Evolutionary conservation across 2,888 invertebrate species (phyloP), one percentile per base, ranked within the genome.

Genomic region (Sinopyrophorus schimmeli): DNA sequence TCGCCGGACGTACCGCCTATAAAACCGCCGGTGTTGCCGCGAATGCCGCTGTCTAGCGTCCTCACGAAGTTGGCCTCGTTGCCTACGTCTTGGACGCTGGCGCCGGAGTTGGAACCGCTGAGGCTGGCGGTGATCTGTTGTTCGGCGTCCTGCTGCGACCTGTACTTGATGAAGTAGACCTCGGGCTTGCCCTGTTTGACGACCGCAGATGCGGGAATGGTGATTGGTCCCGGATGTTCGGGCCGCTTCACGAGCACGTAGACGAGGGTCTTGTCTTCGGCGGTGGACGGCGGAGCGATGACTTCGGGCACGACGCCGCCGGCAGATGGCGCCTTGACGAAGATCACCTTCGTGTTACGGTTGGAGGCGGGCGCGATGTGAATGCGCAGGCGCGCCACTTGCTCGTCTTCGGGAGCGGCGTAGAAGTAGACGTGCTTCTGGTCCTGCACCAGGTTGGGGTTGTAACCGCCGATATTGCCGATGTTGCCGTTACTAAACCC

Each of bases 121-220:
- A 53, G 32, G 23, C 51, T 48, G 4, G 42, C 40, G 11, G 46
- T 40, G 18, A 63, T 53, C 23, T 57, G 47, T 21, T 57, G 53
- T 43, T 61, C 58, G 9, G 63, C 61, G 37, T 62, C 64, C 16
- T 60, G 53, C 47, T 62, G 58, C 10, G 24, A 9, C 76, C 85
- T 87, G 80, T 87, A 87, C 62, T 86, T 84, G 79, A 87, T 90
- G 80, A 90, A 91, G 82, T 88, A 90, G 51, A 90, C 90, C 76
- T 91, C 91, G 44, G 91, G 91, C 77, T 91, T 91, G 70, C 86
- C 83, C 55, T 89, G 89, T 66, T 85, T 84, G 39, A 88, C 88
- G 35, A 89, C 88, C 3, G 84, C 80, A 12, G 83, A 77, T 7
- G 86, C 82, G 39, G 88, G 88, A 61, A 90, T 81, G 61, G 80